phyloP scores from a whole-genome alignment of 2,888 invertebrate species.

The Erannis defoliaria region DNA sequence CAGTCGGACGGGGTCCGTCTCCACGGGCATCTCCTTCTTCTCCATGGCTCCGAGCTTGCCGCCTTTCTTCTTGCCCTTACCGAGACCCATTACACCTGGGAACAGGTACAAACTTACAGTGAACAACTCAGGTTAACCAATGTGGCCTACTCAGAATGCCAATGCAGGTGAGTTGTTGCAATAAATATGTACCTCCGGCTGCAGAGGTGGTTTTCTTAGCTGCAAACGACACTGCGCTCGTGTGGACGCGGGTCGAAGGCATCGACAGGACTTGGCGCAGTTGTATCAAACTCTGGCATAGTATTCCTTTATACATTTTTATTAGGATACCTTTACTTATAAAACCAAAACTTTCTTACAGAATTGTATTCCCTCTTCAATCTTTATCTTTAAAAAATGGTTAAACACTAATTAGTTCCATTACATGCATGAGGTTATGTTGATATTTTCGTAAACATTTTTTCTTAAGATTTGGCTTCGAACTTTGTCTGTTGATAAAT shows the following conservation, averaged over 20 bases:
- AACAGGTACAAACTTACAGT: not conserved
- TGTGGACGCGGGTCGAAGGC: conserved; percentile 55
- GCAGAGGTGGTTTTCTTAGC: conserved; percentile 80
- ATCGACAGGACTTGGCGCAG: conserved; percentile 42
- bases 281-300: conserved; percentile 45
- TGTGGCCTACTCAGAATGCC: not conserved
- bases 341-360: too few relatives aligned
- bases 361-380: too few relatives aligned
- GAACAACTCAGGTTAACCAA: not conserved
- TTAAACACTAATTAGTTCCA: too few relatives aligned
- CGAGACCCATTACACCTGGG: conserved; percentile 82
- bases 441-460: too few relatives aligned
- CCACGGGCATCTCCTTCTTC: conserved; percentile 92
- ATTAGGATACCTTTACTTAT: too few relatives aligned
- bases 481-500: too few relatives aligned
- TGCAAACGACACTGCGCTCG: conserved; percentile 53
- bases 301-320: conserved; percentile 47
- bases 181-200: conserved; percentile 67
- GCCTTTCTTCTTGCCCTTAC: conserved; percentile 87
- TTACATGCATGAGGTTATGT: too few relatives aligned
- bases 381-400: too few relatives aligned
- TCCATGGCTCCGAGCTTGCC: conserved; percentile 89
- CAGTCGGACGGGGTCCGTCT: conserved; percentile 92
- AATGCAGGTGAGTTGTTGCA: not conserved
- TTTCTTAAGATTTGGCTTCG: too few relatives aligned